These are phyloP conservation scores for Hypomecis punctinalis DNA, from an alignment of 2,888 invertebrate genomes.

Conservation along the genomic window DNA sequence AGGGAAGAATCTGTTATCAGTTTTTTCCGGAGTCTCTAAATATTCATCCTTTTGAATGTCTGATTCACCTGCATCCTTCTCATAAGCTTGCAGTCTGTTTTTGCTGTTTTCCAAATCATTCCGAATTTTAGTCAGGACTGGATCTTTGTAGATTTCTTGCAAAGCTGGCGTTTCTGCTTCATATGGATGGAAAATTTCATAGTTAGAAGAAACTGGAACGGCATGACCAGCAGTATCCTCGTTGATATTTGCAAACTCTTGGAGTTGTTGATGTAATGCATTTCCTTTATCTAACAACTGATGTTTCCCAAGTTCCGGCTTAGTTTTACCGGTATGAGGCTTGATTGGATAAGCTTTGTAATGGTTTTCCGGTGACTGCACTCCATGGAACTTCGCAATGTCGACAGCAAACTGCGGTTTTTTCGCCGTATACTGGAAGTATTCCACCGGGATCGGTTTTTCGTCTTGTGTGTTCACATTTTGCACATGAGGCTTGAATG, in stretches of 20 bases:
- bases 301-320: constrained; percentile 69
- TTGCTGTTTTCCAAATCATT: constrained; percentile 65
- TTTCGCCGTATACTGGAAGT: constrained; percentile 72
- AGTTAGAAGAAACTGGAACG: constrained; percentile 62
- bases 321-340: constrained; percentile 62
- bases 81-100: constrained; percentile 66
- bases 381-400: constrained; percentile 72
- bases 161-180: constrained; percentile 71
- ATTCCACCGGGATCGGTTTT: constrained; percentile 62
- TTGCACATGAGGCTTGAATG: constrained; percentile 43
- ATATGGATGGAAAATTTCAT: constrained; percentile 78
- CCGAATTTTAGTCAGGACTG: constrained; percentile 67
- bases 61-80: constrained; percentile 66
- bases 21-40: constrained; percentile 69
- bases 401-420: constrained; percentile 76
- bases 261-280: constrained; percentile 58
- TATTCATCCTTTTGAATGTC: constrained; percentile 69
- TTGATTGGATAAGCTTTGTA: constrained; percentile 67
- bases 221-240: constrained; percentile 48
- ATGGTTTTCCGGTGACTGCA: constrained; percentile 66
- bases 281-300: constrained; percentile 59
- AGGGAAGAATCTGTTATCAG: constrained; percentile 66
- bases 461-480: constrained; percentile 27
- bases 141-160: constrained; percentile 69
- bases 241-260: constrained; percentile 59